phyloP scores from a whole-genome alignment of 2,797 vertebrate genomes.

The Hyperoplus lanceolatus region DNA sequence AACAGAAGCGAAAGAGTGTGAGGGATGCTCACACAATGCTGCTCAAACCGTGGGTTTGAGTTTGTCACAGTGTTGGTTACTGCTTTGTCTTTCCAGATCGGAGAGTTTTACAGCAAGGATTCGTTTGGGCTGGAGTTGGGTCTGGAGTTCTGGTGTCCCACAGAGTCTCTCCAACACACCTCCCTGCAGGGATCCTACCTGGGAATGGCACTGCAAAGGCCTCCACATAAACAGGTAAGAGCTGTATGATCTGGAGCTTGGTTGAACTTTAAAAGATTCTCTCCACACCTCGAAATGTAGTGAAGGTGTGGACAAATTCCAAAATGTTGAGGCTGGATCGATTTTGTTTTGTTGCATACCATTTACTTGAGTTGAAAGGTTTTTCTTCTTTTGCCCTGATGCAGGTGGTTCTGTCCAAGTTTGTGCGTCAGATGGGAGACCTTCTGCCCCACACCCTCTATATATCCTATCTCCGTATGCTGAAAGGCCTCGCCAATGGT shows the following conservation, averaged over 20 bases:
- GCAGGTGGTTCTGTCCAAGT: slow-evolving; percentile 98
- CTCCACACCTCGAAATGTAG: neutral
- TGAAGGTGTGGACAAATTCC: neutral
- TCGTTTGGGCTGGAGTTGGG: slow-evolving; percentile 93
- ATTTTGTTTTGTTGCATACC: neutral
- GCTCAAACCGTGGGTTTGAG: neutral
- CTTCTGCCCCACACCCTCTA: slow-evolving; percentile 96
- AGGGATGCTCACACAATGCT: neutral
- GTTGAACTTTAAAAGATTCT: neutral
- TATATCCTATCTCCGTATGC: slow-evolving; percentile 96
- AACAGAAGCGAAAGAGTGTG: neutral
- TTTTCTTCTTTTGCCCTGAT: slow-evolving; percentile 43
- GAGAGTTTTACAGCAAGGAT: slow-evolving; percentile 94
- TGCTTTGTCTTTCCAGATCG: slow-evolving; percentile 84
- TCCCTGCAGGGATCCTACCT: slow-evolving; percentile 94
- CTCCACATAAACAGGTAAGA: slow-evolving; percentile 95
- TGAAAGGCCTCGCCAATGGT: slow-evolving; percentile 93
- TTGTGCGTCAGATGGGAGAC: slow-evolving; percentile 99
- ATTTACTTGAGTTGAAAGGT: neutral
- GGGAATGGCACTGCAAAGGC: slow-evolving; percentile 94
- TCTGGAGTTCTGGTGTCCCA: slow-evolving; percentile 97
- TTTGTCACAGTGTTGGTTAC: neutral
- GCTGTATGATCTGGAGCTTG: neutral
- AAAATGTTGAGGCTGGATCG: neutral
- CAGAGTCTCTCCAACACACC: slow-evolving; percentile 94